Percentiles rank a stretch among this genome's conserved stretches.
phyloP scores from a whole-genome alignment of 2,797 vertebrate species.

The Stomatorhinus walkeri region DNA sequence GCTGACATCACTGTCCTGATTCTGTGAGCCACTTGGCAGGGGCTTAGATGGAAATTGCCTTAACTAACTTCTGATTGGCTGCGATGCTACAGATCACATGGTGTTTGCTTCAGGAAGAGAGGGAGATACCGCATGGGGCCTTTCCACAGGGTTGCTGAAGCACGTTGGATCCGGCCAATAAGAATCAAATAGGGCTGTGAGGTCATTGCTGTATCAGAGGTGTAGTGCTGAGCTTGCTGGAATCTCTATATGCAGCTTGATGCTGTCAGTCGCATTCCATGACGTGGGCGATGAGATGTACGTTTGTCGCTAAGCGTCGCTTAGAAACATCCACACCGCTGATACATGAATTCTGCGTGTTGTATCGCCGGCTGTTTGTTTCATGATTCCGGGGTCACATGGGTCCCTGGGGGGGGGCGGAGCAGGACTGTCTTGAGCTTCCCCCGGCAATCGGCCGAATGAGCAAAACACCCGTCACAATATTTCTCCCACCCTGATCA shows the following conservation, averaged over 20 bases:
- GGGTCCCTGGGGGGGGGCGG: neutral
- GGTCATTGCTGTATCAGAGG: neutral
- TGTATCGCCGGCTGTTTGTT: neutral
- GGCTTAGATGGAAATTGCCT: neutral
- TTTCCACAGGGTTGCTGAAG: neutral
- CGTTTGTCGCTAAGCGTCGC: neutral
- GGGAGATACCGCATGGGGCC: neutral
- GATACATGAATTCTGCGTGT: neutral
- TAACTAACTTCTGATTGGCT: neutral
- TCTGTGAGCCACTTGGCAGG: neutral
- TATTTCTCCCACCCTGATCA: neutral
- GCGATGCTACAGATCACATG: neutral
- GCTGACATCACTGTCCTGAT: neutral
- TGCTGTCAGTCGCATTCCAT: neutral
- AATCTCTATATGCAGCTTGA: neutral
- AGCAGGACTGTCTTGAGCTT: neutral
- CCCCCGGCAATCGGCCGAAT: neutral
- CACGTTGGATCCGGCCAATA: neutral
- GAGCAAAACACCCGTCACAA: neutral
- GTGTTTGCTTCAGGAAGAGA: neutral
- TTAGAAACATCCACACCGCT: neutral
- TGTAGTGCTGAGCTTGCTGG: neutral
- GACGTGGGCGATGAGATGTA: neutral
- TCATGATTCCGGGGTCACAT: neutral
- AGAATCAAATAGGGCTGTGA: neutral